Evolutionary conservation across 2,888 invertebrate species (phyloP), one percentile per base, ranked within the genome.

Genomic region (Ichneumoninae sp.): DNA sequence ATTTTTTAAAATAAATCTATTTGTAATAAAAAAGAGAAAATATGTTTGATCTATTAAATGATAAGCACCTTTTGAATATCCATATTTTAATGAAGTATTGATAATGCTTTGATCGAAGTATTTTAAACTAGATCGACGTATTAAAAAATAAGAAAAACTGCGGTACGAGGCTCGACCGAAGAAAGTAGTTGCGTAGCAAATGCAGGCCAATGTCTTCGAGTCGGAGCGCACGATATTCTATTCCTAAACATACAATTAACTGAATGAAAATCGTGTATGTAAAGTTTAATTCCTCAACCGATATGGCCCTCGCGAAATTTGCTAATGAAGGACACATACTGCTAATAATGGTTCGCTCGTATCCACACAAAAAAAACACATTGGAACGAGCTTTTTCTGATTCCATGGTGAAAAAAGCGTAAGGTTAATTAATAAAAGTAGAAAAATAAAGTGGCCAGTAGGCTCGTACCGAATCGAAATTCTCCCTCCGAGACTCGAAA

Each of bases 1-100:
- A 82, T 88, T 88, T 89, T 89, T 75, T 74, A 85, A 86, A 89
- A 86, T 87, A 89, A 90, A 87, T 87, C 85, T 90, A 88, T 90
- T 90, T 89, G 88, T 87, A 88, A 88, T 82, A 86, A 88, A 84
- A 75, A 79, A 33, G 57, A 44, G 33, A 66, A 33, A 57, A 22
- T 26, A 22, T 22, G 8, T 30, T 22, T 30, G 26, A 60, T 60
- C 30, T 13, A 54, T 54, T 54, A 22, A 60, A 30, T 60, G 26
- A 60, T 4, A 60, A 54, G 10, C 54, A 30, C 30, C 26, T 60
- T 60, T 30, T 16, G 60, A 26, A 26, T 13, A 8, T 30, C 22
- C 60, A 6, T 60, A 13, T 16, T 26, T 22, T 30, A 3, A 54
- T 30, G 13, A 30, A 60, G 7, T 52, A 7, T n/a, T n/a, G 16